A percentile compares a stretch with the other conserved stretches of the same genome.
Evolutionary conservation across 23 tunicate species (phyloP).

Genomic region (Diplosoma virens): DNA sequence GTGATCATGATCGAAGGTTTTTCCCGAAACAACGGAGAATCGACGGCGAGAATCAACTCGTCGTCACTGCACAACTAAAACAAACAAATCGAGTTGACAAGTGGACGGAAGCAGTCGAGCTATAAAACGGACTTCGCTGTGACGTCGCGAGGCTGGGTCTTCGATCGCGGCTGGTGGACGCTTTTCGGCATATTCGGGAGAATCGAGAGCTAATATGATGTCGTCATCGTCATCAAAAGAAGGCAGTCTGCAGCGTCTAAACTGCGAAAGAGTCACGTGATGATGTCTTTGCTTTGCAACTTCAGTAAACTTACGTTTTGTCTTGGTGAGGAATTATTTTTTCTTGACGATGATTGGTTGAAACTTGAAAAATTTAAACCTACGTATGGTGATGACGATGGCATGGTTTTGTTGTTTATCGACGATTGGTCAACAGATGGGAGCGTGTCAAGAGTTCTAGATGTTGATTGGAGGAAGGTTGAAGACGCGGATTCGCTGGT

Average conservation of each 20-base stretch:
- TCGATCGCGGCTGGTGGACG: not conserved
- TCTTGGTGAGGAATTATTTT: too few relatives aligned
- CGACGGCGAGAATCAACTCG: conserved; percentile 18
- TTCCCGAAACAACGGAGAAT: not conserved
- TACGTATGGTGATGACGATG: not conserved
- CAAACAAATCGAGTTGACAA: too few relatives aligned
- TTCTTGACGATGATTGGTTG: too few relatives aligned
- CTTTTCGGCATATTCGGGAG: not conserved
- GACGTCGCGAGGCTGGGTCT: not conserved
- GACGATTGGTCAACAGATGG: too few relatives aligned
- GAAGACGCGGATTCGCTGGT: too few relatives aligned
- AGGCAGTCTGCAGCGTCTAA: not conserved
- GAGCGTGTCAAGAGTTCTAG: too few relatives aligned
- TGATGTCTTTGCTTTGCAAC: too few relatives aligned
- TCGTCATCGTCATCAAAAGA: not conserved
- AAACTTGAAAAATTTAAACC: not conserved
- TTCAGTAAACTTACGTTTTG: too few relatives aligned
- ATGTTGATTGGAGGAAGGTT: too few relatives aligned
- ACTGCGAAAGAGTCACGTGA: too few relatives aligned
- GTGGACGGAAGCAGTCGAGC: too few relatives aligned
- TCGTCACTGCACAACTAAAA: conserved; percentile 5
- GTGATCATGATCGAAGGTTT: not conserved
- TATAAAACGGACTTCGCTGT: not conserved
- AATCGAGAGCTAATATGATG: not conserved
- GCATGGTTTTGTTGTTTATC: not conserved